Evolutionary conservation across 2,888 invertebrate genomes (phyloP), one percentile per base, ranked within the genome.

Genomic region (Athripsodes cinereus): DNA sequence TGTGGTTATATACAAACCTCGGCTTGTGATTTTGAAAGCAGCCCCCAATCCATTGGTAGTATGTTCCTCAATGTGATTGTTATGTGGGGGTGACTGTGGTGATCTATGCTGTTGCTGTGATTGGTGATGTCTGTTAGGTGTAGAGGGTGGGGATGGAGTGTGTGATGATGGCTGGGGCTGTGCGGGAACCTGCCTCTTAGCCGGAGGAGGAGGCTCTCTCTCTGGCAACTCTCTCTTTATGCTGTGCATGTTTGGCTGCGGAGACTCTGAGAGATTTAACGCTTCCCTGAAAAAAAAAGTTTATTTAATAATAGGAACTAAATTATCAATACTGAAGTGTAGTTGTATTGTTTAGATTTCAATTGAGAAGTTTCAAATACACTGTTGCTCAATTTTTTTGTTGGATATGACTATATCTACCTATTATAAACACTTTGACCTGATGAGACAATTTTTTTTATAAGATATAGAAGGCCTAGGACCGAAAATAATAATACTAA

Each of bases 11-110:
- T 16, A 72, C 81, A 75, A 72, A 89, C 94, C 90, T 84, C 90
- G 83, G 67, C 90, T 91, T 64, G 90, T 87, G 66, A 96, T 91
- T 76, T 92, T 94, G 69, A 96, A 90, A 68, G 90, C 87, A 34
- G 91, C 86, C 44, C 84, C 86, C 56, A 79, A 78, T 72, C 64
- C 69, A 58, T 57, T 62, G 40, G 58, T 59, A 53, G 51, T 49
- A 55, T 64, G 63, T 52, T 64, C 62, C 52, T 58, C 55, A 20
- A 51, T 65, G 19, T 66, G 57, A 10, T 63, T 63, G 10, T 63
- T 63, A 52, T 59, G 55, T 69, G 69, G 62, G 68, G 69, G 60
- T 67, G 63, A 34, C 67, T 68, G 49, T 63, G 58, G 46, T 56
- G 66, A 40, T 26, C 57, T 22, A 19, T 56, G 49, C n/a, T n/a